Percentiles rank a stretch among this genome's conserved stretches.
These are phyloP conservation scores for Morelia viridis DNA, from an alignment of 2,797 vertebrate genomes.

Conservation along the genomic window DNA sequence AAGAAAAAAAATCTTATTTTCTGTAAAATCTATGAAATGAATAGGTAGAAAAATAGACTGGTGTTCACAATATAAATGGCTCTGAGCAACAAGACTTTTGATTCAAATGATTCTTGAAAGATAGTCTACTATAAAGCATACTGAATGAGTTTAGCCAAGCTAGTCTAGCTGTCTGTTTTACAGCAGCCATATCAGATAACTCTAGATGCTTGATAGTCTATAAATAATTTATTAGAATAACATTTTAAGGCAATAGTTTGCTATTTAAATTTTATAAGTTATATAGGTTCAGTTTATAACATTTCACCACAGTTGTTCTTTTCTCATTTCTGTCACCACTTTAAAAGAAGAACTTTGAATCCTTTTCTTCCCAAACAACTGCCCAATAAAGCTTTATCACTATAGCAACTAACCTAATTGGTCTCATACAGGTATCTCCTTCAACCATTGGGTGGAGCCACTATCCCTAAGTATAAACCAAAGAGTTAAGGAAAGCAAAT, in stretches of 20 bases:
- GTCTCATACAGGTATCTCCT: constrained; percentile 76
- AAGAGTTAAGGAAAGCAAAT: constrained; percentile 46
- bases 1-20: background rate
- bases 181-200: background rate
- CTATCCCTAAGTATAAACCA: constrained; percentile 69
- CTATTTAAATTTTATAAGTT: background rate
- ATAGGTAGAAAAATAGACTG: background rate
- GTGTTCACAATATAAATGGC: background rate
- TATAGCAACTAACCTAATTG: constrained; percentile 78
- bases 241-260: background rate
- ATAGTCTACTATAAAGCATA: background rate
- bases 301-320: background rate
- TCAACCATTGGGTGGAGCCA: constrained; percentile 93
- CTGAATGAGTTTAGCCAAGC: background rate
- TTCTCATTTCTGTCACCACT: background rate
- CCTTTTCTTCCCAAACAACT: constrained; percentile 58
- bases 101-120: background rate
- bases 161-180: background rate
- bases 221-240: background rate
- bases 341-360: constrained; percentile 41
- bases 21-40: background rate
- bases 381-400: constrained; percentile 66
- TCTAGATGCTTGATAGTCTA: background rate
- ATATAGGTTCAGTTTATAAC: constrained; percentile 13
- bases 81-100: background rate